Percentiles rank a stretch among this genome's conserved stretches.
These are phyloP conservation scores for Lagocephalus sceleratus DNA, from an alignment of 2,797 vertebrate species.

Conservation along the genomic window DNA sequence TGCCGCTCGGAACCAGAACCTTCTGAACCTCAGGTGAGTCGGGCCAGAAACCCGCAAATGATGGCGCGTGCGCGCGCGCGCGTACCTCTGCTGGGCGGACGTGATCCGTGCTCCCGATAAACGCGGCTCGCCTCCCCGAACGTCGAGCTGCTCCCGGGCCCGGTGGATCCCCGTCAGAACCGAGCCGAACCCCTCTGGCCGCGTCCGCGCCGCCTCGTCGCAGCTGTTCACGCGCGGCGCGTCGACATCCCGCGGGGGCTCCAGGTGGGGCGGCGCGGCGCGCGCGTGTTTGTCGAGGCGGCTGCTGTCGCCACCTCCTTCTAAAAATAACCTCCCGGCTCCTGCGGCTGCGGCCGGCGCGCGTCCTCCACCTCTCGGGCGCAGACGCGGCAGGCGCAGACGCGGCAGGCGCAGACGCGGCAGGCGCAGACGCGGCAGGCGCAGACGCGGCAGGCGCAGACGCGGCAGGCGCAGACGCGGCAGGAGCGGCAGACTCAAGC, in stretches of 20 bases:
- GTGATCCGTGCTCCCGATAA: slow-evolving; percentile 24
- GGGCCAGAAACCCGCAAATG: not conserved
- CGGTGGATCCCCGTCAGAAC: too few species aligned
- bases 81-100: slow-evolving; percentile 55
- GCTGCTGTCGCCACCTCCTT: slow-evolving; percentile 26
- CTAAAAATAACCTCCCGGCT: slow-evolving; percentile 37
- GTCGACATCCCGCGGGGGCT: slow-evolving; percentile 24
- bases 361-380: too few species aligned
- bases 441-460: too few species aligned
- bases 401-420: too few species aligned
- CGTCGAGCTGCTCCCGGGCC: too few species aligned
- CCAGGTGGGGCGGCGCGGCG: slow-evolving; percentile 36
- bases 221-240: slow-evolving; percentile 28
- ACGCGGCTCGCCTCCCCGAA: slow-evolving; percentile 13
- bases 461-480: too few species aligned
- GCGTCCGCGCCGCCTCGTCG: not conserved
- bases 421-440: too few species aligned
- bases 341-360: too few species aligned
- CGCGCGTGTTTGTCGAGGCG: slow-evolving; percentile 24
- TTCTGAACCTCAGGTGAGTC: too few species aligned
- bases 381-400: too few species aligned
- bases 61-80: not conserved
- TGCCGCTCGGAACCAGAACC: too few species aligned
- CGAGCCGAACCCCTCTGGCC: not conserved
- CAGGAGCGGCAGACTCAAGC: too few species aligned